Base-by-base conservation (phyloP, 2,113 vertebrate genomes). In the Setophaga coronata region DNA sequence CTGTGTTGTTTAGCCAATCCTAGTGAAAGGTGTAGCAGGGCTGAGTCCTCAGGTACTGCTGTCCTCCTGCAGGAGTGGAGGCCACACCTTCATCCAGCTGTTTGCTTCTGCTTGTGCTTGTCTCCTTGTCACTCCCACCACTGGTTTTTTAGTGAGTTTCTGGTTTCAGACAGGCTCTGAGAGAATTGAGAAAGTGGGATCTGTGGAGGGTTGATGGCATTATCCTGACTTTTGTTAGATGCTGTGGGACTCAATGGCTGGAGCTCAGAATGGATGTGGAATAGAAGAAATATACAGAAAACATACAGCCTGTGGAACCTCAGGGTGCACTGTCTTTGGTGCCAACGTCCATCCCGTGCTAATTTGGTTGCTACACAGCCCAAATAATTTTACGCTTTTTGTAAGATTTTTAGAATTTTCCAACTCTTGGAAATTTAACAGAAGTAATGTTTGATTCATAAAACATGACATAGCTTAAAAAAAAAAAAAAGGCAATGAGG, bases 361-460 rank as follows among this genome's bases (percentile, higher is more conserved):
- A 31, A 56, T 80, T 70, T 87, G 62, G 11, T 45, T 62, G 51
- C 42, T 65, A 40, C 16, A 14, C 1, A 54, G 38, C 15, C 26
- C 0, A 2, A 36, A 83, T 57, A 1, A 26, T 14, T 15, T 25
- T 2, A 15, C 14, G 7, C 6, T 51, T 70, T 57, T 45, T 1
- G 1, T 69, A 7, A 47, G 42, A 8, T 23, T 74, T 91, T 87
- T 70, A 65, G 29, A 82, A 38, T 76, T 51, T 77, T 74, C 29
- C 3, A 58, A 21, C 40, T 29, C 20, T 12, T 50, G 47, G 15
- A 48, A 77, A 67, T 58, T 18, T 40, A 36, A 38, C 24, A 26
- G 38, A 61, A 64, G 9, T 57, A 53, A 58, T 54, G 16, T 53
- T 85, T 40, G 15, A 26, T 21, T 53, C 29, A 45, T 40, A 88